phyloP scores from a whole-genome alignment of 1,140 invertebrate genomes.

The Condylostylus longicornis region DNA sequence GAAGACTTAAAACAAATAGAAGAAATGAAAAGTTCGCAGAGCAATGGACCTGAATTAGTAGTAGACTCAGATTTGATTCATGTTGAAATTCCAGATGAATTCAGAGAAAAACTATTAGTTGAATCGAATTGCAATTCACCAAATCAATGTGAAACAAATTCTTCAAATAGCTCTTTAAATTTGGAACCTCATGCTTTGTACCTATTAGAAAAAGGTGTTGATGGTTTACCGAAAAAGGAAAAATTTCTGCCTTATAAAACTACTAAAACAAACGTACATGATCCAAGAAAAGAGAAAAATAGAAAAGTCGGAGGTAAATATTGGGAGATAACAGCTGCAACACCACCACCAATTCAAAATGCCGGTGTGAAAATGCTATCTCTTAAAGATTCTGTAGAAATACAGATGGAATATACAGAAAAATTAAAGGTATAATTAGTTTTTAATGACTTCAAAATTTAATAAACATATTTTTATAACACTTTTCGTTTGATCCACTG shows the following conservation, averaged over 20 bases:
- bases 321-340: slow-evolving; percentile 55
- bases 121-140: slow-evolving; percentile 3
- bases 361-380: slow-evolving; percentile 20
- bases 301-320: slow-evolving; percentile 39
- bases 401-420: slow-evolving; percentile 21
- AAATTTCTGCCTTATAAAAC: slow-evolving; percentile 50
- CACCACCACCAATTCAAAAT: slow-evolving; percentile 38
- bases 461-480: too few species aligned
- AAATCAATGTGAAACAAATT: slow-evolving; percentile 4
- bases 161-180: slow-evolving; percentile 1
- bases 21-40: too few species aligned
- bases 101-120: slow-evolving; percentile 9
- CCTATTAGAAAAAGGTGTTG: slow-evolving; percentile 41
- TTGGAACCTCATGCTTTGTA: slow-evolving; percentile 41
- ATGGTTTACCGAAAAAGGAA: slow-evolving; percentile 29
- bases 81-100: slow-evolving; percentile 19
- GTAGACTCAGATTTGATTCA: slow-evolving; percentile 15
- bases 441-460: too few species aligned
- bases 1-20: slow-evolving; percentile 44
- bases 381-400: slow-evolving; percentile 21
- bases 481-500: too few species aligned
- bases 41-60: slow-evolving; percentile 7
- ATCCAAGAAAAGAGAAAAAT: slow-evolving; percentile 42
- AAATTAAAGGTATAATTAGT: slow-evolving; percentile 24
- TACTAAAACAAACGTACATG: slow-evolving; percentile 43